Base-by-base conservation (phyloP, 2,797 vertebrate species). In the Lepus townsendii region DNA sequence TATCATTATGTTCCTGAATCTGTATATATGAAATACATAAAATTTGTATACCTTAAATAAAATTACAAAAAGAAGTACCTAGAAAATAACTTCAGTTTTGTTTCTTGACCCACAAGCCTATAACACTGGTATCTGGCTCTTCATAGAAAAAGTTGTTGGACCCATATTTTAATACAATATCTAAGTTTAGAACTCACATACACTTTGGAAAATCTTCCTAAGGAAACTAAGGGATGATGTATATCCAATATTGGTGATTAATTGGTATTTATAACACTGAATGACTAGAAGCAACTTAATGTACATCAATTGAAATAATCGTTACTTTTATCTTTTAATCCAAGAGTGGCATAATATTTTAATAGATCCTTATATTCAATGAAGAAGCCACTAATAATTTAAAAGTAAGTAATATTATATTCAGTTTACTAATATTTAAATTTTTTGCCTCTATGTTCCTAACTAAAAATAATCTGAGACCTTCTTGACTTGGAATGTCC, bases 1-100 rank as follows among this genome's bases (percentile, higher is more conserved):
- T 9, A 47, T 47, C 42, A 47, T 47, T 47, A 47, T 47, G 1
- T 47, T 47, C 42, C 42, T 9, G 7, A 47, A 47, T 47, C 42
- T 47, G 42, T 47, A 47, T 47, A 47, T 47, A 47, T 47, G 8
- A 47, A 47, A 47, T 47, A 47, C 42, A 47, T 47, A 47, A 47
- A 47, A 47, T 47, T 9, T 47, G 42, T 47, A 47, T 47, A 47
- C 7, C 42, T 47, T 47, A 47, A 47, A 47, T 47, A 47, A 47
- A 47, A 47, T 47, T 47, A 47, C 42, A 47, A 47, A 47, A 47
- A 38, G 65, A 63, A 69, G 66, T 84, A 76, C 35, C 66, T 90
- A 72, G 12, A 75, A 50, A 87, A 95, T 86, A 94, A 83, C 38
- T 10, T 93, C 35, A 79, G n/a, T 82, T 96, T 96, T 93, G 35